A percentile compares a stretch with the other conserved stretches of the same genome.
Evolutionary conservation across 2,797 vertebrate genomes (phyloP).

Genomic region (Cirrhinus molitorella): DNA sequence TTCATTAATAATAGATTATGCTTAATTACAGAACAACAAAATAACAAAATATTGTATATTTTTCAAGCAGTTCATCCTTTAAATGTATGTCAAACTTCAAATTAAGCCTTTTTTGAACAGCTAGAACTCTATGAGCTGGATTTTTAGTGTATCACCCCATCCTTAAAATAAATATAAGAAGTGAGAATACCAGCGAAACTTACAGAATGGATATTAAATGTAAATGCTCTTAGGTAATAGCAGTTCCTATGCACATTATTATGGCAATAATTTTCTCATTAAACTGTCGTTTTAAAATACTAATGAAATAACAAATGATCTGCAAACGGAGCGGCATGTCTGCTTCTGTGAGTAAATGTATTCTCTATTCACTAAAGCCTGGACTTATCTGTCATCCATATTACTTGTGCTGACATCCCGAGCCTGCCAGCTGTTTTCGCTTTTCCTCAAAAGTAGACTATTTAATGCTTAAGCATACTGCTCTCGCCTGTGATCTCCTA

Average conservation of each 20-base stretch:
- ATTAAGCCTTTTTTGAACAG: not conserved
- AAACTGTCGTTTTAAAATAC: slow-evolving; percentile 20
- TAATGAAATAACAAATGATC: slow-evolving; percentile 21
- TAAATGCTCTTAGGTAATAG: not conserved
- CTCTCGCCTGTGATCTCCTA: slow-evolving; percentile 64
- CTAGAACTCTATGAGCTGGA: no score
- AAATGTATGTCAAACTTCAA: not conserved
- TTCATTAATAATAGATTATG: no score
- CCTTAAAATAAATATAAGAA: not conserved
- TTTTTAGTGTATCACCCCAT: not conserved
- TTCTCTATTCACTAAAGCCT: slow-evolving; percentile 30
- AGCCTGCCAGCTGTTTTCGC: slow-evolving; percentile 67
- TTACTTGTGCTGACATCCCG: slow-evolving; percentile 55
- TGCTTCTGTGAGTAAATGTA: slow-evolving; percentile 31
- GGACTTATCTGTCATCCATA: slow-evolving; percentile 52
- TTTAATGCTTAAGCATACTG: slow-evolving; percentile 56
- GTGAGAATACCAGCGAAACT: not conserved
- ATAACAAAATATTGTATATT: no score
- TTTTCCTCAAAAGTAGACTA: slow-evolving; percentile 59
- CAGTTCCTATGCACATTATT: not conserved
- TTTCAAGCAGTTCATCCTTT: no score
- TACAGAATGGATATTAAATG: not conserved
- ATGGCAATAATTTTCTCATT: slow-evolving; percentile 4
- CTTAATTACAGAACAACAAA: no score
- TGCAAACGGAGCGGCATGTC: not conserved